Conservation (phyloP, 2,888 invertebrate species). For the Eudasyphora cyanicolor region DNA sequence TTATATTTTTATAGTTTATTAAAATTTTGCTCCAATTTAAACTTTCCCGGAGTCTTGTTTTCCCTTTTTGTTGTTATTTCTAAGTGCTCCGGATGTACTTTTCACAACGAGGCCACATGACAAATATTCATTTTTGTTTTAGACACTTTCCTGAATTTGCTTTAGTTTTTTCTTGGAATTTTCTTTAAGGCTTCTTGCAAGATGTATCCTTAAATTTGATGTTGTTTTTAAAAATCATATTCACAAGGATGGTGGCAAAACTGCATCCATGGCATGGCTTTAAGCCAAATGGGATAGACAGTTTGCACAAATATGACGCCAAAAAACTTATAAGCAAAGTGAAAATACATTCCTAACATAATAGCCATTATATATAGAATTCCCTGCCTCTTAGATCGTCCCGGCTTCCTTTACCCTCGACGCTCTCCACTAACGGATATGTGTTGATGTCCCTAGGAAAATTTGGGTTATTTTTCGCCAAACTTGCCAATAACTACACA, state of each 20-base stretch:
- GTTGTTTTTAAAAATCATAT: not conserved
- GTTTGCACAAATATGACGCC: slow-evolving; percentile 35
- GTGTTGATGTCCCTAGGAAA: slow-evolving; percentile 2
- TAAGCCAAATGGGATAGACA: slow-evolving; percentile 27
- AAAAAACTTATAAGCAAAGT: slow-evolving; percentile 8
- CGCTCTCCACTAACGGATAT: not conserved
- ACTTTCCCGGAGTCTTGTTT: no score
- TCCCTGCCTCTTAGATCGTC: not conserved
- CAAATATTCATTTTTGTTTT: no score
- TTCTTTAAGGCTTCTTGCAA: not conserved
- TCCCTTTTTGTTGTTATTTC: not conserved
- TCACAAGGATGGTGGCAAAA: not conserved
- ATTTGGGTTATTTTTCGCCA: slow-evolving; percentile 22
- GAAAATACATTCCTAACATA: not conserved
- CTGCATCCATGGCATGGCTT: not conserved
- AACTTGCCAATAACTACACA: slow-evolving; percentile 16
- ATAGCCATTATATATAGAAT: slow-evolving; percentile 7
- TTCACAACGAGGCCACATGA: no score
- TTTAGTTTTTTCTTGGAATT: not conserved
- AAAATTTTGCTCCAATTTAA: not conserved
- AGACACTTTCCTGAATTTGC: no score
- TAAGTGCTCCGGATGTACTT: not conserved
- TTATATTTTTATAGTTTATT: no score
- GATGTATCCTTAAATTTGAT: not conserved
- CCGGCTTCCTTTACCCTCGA: not conserved